Evolutionary conservation across 2,888 invertebrate genomes (phyloP).

Genomic region (Chrysopilus asiliformis): DNA sequence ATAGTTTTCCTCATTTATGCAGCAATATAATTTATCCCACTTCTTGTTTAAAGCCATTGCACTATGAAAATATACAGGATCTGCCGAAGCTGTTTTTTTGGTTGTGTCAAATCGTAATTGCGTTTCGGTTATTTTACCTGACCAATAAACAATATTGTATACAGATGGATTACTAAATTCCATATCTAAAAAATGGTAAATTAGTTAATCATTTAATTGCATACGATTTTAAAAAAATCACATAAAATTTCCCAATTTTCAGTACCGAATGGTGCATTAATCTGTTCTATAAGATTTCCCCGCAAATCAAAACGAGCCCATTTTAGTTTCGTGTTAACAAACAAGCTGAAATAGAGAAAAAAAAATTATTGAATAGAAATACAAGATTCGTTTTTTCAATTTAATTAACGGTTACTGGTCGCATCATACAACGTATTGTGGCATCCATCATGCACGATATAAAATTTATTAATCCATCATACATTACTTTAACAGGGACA

Average conservation of each 20-base stretch:
- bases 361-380: not conserved
- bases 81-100: constrained; percentile 24
- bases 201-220: not conserved
- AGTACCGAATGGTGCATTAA: constrained; percentile 44
- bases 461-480: too few relatives aligned
- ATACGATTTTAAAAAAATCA: constrained; percentile 23
- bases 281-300: constrained; percentile 51
- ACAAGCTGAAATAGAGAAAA: constrained; percentile 35
- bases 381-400: too few relatives aligned
- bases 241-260: constrained; percentile 60
- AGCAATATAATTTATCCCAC: constrained; percentile 54
- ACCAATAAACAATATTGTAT: constrained; percentile 67
- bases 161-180: constrained; percentile 56
- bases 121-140: constrained; percentile 64
- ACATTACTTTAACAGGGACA: too few relatives aligned
- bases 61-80: constrained; percentile 26
- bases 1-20: constrained; percentile 50
- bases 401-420: constrained; percentile 5
- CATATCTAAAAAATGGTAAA: constrained; percentile 44
- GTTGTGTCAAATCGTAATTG: constrained; percentile 52
- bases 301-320: constrained; percentile 71
- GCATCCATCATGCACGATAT: too few relatives aligned
- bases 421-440: too few relatives aligned
- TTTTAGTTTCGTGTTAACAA: constrained; percentile 60
- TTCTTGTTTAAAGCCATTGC: constrained; percentile 56